phyloP scores from a whole-genome alignment of 2,888 invertebrate species.

The Hirudinaria manillensis region DNA sequence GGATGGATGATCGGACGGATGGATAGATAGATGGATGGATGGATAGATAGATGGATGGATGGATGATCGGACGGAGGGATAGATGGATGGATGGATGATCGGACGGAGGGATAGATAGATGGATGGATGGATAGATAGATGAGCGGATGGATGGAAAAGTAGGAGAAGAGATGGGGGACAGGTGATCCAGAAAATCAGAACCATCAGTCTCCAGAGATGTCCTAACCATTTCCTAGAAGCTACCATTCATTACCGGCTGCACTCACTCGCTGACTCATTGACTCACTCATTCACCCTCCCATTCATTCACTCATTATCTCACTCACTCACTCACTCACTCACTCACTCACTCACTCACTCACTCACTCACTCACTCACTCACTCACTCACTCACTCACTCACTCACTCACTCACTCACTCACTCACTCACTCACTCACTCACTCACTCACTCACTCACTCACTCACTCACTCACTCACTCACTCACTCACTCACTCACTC shows the following conservation, averaged over 20 bases:
- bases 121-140: not conserved
- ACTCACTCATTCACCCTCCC: not conserved
- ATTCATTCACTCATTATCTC: not conserved
- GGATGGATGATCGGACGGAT: not conserved
- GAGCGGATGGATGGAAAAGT: no score
- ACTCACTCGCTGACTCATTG: not conserved
- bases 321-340: slow-evolving; percentile 10
- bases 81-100: not conserved
- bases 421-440: not conserved
- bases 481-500: slow-evolving; percentile 8
- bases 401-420: slow-evolving; percentile 13
- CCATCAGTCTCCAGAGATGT: no score
- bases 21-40: not conserved
- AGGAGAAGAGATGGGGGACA: not conserved
- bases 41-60: not conserved
- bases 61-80: not conserved
- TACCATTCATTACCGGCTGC: not conserved
- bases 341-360: not conserved
- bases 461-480: not conserved
- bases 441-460: slow-evolving; percentile 11
- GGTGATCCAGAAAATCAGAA: not conserved
- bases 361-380: slow-evolving; percentile 8
- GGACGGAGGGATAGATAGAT: not conserved
- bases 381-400: not conserved
- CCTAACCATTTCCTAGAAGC: not conserved